Base-by-base conservation (phyloP, 2,888 invertebrate species). In the Myathropa florea region DNA sequence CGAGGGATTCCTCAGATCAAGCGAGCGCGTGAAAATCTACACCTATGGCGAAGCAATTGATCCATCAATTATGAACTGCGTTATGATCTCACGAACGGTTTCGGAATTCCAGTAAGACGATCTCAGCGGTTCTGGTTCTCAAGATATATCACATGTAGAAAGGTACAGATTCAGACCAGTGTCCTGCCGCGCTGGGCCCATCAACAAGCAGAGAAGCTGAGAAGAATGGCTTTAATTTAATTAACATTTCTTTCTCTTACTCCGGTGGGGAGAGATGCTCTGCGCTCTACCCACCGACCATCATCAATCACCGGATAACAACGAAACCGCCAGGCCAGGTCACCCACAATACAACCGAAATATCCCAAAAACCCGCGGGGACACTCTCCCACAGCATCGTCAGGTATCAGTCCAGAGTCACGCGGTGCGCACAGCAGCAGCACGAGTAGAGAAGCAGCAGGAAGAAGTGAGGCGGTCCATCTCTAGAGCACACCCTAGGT, bases 221-320 rank as follows among this genome's bases (percentile, higher is more conserved):
- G 75, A 83, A 86, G 78, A 86, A 86, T 86, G 71, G 75, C 73
- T 75, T 83, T 86, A 86, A 86, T 86, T 86, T 86, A 86, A 86
- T 86, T 86, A 86, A 75, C 83, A 86, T 86, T 86, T 86, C 64
- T 83, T 83, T 83, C 77, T 86, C 64, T 85, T 71, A 83, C 73
- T 65, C 55, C 30, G 39, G 6, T 39, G 53, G 64, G n/a, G 65
- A 60, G 70, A 72, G 60, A 53, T 70, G 39, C 33, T 75, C 64
- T 67, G 64, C 12, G 55, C 23, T 46, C 46, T 81, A 65, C 67
- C 61, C 65, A 61, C 60, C 64, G 23, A 14, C 33, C 39, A 65
- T 81, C 83, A 86, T 86, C 75, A 86, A 86, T 86, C 86, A 86
- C 65, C 26, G 70, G 30, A 63, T 81, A 81, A 81, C 81, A 70